Evolutionary conservation across 2,797 vertebrate species (phyloP).

Genomic region (Brachymystax lenok): DNA sequence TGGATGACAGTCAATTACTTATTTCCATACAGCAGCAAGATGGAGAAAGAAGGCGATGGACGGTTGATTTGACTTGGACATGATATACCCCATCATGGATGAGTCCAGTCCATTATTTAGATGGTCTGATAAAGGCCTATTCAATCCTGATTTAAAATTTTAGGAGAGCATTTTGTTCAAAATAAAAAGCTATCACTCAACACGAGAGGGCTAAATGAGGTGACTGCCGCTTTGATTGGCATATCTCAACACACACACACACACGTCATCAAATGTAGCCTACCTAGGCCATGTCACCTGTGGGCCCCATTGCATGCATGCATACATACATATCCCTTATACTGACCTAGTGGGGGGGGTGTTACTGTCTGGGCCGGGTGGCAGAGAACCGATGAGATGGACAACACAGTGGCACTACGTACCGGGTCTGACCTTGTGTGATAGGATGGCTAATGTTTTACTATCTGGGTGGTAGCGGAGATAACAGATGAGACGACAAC

Average conservation of each 20-base stretch:
- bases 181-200: too few species aligned
- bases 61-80: too few species aligned
- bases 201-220: not conserved
- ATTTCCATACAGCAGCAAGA: too few species aligned
- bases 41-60: too few species aligned
- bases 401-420: slow-evolving; percentile 49
- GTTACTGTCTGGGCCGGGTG: slow-evolving; percentile 52
- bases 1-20: not conserved
- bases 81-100: too few species aligned
- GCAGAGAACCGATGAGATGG: not conserved
- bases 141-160: not conserved
- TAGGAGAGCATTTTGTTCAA: too few species aligned
- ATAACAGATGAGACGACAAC: not conserved
- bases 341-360: not conserved
- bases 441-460: not conserved
- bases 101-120: too few species aligned
- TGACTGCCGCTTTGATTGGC: not conserved
- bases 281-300: not conserved
- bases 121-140: not conserved
- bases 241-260: not conserved
- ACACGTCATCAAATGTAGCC: not conserved
- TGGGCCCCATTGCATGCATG: not conserved
- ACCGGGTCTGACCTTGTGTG: not conserved
- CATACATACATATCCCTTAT: not conserved
- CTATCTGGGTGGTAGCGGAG: not conserved